Conservation (phyloP, 2,797 vertebrate genomes). For the Synaphobranchus kaupii region DNA sequence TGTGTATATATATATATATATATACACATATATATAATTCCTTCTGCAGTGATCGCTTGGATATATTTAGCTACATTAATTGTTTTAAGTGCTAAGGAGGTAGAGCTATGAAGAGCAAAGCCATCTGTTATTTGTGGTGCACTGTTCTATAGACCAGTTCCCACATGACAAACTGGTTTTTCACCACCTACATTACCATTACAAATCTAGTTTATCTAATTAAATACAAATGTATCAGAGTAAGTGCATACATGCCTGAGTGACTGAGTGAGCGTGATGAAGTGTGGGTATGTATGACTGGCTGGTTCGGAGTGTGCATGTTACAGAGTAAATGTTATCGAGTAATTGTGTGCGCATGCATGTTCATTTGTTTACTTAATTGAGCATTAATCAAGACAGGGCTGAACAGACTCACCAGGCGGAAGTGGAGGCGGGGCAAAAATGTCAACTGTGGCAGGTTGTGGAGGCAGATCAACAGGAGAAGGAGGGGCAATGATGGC, state of each 20-base stretch:
- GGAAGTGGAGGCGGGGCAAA: neutral
- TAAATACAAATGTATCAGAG: neutral
- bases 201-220: neutral
- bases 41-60: neutral
- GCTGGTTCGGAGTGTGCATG: neutral
- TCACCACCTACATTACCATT: neutral
- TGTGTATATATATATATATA: neutral
- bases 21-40: neutral
- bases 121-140: neutral
- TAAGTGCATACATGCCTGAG: neutral
- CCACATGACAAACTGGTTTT: neutral
- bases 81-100: neutral
- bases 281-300: neutral
- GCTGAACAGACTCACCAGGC: neutral
- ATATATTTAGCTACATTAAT: neutral
- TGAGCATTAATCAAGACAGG: neutral
- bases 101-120: neutral
- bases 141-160: neutral
- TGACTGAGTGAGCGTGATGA: neutral
- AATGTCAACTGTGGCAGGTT: neutral
- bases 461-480: neutral
- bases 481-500: neutral
- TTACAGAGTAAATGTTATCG: neutral
- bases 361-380: neutral
- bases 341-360: neutral